Evolutionary conservation across 1,140 invertebrate species (phyloP).

Genomic region (Drosophila littoralis): DNA sequence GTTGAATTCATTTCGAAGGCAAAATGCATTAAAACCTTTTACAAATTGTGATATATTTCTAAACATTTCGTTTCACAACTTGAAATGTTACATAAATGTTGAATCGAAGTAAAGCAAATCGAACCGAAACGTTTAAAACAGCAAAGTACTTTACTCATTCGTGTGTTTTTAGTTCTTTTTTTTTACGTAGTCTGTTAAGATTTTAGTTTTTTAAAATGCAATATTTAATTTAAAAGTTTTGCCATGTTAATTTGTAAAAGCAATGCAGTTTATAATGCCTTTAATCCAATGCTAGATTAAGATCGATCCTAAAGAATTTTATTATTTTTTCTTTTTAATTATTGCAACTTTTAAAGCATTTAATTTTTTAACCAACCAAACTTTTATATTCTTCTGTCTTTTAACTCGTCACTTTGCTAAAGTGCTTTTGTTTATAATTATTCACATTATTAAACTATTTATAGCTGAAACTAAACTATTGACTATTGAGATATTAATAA

Average conservation of each 20-base stretch:
- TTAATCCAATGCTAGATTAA: constrained; percentile 37
- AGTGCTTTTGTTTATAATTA: constrained; percentile 66
- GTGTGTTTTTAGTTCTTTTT: constrained; percentile 17
- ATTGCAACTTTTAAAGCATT: constrained; percentile 19
- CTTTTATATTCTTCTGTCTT: constrained; percentile 12
- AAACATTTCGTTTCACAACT: constrained; percentile 75
- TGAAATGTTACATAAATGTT: constrained; percentile 70
- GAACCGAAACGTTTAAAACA: constrained; percentile 58
- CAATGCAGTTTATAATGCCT: constrained; percentile 58
- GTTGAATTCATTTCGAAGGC: constrained; percentile 59
- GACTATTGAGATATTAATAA: constrained; percentile 81
- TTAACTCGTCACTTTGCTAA: constrained; percentile 8
- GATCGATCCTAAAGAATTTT: constrained; percentile 8
- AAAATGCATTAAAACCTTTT: constrained; percentile 77
- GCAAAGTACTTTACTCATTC: constrained; percentile 64
- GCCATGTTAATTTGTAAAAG: constrained; percentile 81
- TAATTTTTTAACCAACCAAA: constrained; percentile 2
- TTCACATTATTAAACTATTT: constrained; percentile 75
- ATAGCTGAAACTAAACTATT: constrained; percentile 79
- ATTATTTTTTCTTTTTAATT: constrained; percentile 19
- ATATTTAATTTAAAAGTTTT: constrained; percentile 71
- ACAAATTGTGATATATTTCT: constrained; percentile 83
- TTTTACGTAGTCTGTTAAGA: constrained; percentile 53
- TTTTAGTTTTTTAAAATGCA: constrained; percentile 60
- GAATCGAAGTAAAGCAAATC: constrained; percentile 53